Evolutionary conservation across 30 jellyfish, hydroid and myxozoan genomes (phyloP), one percentile per base, ranked within the genome.

Genomic region (Hydra vulgaris): DNA sequence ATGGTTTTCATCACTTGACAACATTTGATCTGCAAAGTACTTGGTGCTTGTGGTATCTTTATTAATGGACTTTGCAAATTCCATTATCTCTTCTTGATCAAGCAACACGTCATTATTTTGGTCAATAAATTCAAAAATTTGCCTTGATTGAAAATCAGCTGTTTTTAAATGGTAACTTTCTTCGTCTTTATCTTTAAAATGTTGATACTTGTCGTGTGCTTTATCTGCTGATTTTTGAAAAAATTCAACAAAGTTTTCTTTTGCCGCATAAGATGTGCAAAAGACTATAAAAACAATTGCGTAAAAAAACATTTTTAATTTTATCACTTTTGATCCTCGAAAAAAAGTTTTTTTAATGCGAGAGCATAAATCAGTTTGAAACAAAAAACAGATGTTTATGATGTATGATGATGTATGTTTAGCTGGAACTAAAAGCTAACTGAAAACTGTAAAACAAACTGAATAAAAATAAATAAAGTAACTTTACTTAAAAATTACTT

Each of bases 91-190:
- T n/a, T 16, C 20, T 21, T 56, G 79, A 78, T 78, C 85, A 0
- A 78, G 79, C 23, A 53, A 53, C 3, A 18, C 52, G n/a, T 78
- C 69, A 15, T 54, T 16, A 53, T 78, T 77, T 27, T 53, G 18
- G 26, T 78, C 85, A 23, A 78, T 53, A n/a, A 15, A 78, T 27
- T 78, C 24, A 53, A 78, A 78, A 15, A 78, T 23, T 53, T 53
- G 69, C n/a, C 55, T 54, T 53, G 85, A 76, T 19, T 78, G 79
- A 15, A 52, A 54, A 53, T 78, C 85, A 21, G 85, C 24, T 12
- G 69, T 77, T 78, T 78, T 78, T 52, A 21, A 23, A 23, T 53
- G 79, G n/a, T 78, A 78, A 53, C 54, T 56, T n/a, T 27, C 54
- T 61, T 53, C 77, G 3, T 78, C 79, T 78, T 78, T 54, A 23